Evolutionary conservation across 2,888 invertebrate species (phyloP).

Genomic region (Drosophila paranaensis): DNA sequence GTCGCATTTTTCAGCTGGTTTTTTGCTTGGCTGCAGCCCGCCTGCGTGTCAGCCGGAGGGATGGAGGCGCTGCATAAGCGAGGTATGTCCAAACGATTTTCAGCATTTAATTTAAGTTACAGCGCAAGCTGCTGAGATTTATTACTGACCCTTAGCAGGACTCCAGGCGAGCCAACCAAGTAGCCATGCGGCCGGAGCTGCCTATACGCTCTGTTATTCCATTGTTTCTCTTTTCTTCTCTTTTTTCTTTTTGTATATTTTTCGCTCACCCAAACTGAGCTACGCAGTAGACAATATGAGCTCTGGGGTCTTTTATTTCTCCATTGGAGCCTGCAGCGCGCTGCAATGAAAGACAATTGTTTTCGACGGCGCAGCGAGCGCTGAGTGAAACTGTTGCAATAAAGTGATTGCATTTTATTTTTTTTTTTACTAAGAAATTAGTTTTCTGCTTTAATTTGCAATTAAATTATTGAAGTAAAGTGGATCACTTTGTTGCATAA

Average conservation of each 20-base stretch:
- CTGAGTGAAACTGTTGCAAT: neutral
- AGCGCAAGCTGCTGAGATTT: conserved; percentile 77
- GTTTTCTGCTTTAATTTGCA: neutral
- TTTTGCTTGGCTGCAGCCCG: conserved; percentile 35
- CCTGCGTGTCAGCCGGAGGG: conserved; percentile 24
- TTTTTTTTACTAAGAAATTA: neutral
- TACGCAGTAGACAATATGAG: conserved; percentile 54
- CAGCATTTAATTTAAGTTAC: conserved; percentile 82
- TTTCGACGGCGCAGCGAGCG: neutral
- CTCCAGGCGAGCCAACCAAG: conserved; percentile 17
- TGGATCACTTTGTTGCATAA: neutral
- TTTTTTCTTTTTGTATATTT: neutral
- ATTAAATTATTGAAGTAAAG: neutral
- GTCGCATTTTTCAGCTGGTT: conserved; percentile 67
- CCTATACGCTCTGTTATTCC: conserved; percentile 25
- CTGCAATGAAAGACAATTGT: conserved; percentile 19
- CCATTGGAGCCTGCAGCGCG: conserved; percentile 24
- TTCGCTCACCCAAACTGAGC: conserved; percentile 7
- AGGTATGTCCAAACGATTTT: conserved; percentile 67
- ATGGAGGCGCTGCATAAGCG: neutral
- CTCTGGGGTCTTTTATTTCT: conserved; percentile 31
- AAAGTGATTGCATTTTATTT: neutral
- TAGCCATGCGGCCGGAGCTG: conserved; percentile 20
- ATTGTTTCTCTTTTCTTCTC: conserved; percentile 16
- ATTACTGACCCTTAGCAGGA: conserved; percentile 77